Base-by-base conservation (phyloP, 1,140 invertebrate species). In the Drosophila miranda region DNA sequence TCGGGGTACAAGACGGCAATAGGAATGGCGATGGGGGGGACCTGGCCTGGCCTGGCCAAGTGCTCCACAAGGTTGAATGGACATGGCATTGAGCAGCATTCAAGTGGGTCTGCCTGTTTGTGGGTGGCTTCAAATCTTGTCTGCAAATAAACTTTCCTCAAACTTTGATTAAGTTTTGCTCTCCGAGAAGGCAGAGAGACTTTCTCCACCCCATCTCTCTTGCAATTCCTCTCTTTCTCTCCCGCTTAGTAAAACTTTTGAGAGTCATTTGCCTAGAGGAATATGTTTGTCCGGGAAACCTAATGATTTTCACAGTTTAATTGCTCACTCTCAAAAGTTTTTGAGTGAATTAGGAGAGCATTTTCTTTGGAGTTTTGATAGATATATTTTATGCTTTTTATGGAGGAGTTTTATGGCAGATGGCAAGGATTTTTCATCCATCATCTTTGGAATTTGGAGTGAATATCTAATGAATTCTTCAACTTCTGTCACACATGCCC, bases 71-170 rank as follows among this genome's bases (percentile, higher is more conserved):
- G 58, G 58, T 62, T 73, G 48, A 64, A 56, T 73, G 78, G 61
- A 46, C 56, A 58, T 72, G 67, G 49, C 76, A 86, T 86, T 86
- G 81, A 62, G 67, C 63, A 23, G 23, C 53, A 13, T 5, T 11
- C 55, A 48, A 38, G 49, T 21, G 63, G 46, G 30, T 19, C 45
- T 14, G 57, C 51, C 42, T 59, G 44, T 52, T 58, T 51, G 11
- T 50, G 70, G 75, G 75, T 52, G 57, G 71, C 54, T 68, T 61
- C 41, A 50, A 61, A 61, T 67, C 59, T 84, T 79, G 61, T 48
- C 54, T 34, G n/a, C 38, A 14, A 41, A 56, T 5, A 53, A 69
- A 66, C 49, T 43, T 75, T 60, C 26, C 43, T 6, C 63, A 8
- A 69, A 68, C 63, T 68, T 69, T 56, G 63, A 69, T 69, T 68